phyloP scores from a whole-genome alignment of 2,888 invertebrate genomes.

The Dynastes grantii region DNA sequence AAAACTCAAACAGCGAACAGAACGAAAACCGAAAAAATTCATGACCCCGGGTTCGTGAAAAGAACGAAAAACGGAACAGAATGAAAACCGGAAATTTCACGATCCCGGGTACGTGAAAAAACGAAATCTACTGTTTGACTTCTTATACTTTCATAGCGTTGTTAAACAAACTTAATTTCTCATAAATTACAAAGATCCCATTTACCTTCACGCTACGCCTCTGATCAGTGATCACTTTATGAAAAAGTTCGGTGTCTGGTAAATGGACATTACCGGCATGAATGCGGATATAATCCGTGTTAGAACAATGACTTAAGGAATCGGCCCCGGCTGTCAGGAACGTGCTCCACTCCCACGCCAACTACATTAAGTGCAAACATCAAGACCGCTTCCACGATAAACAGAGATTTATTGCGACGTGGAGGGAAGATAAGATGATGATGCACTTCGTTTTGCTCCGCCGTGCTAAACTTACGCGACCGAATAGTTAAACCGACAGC shows the following conservation, averaged over 20 bases:
- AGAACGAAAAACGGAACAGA: no score
- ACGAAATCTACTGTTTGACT: no score
- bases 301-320: slow-evolving; percentile 24
- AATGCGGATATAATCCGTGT: slow-evolving; percentile 33
- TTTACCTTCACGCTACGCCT: background rate
- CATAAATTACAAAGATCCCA: background rate
- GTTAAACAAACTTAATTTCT: no score
- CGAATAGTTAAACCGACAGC: background rate
- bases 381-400: slow-evolving; percentile 37
- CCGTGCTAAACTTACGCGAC: background rate
- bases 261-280: slow-evolving; percentile 25
- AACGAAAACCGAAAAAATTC: no score
- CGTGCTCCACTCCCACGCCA: slow-evolving; percentile 32
- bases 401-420: slow-evolving; percentile 26
- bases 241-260: slow-evolving; percentile 1
- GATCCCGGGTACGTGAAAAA: no score
- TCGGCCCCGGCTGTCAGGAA: slow-evolving; percentile 15
- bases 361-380: slow-evolving; percentile 30
- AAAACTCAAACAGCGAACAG: no score
- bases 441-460: background rate
- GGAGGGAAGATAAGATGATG: slow-evolving; percentile 34
- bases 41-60: no score
- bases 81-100: no score
- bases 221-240: background rate
- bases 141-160: no score